These are phyloP conservation scores for Orthosia gracilis DNA, from an alignment of 2,888 invertebrate genomes.

Conservation along the genomic window DNA sequence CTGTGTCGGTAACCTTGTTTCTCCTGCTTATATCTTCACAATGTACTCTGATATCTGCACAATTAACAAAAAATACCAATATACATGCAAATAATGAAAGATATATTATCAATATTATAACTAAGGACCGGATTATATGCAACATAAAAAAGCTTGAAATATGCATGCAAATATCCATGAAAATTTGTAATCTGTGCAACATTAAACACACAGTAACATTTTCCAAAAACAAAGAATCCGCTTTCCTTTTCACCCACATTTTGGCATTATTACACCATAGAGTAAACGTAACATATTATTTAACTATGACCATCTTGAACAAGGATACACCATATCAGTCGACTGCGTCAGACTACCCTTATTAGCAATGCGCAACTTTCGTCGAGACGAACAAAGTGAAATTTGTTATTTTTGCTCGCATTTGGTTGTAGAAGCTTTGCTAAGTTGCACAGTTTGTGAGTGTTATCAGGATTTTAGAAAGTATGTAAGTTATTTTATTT, in stretches of 20 bases:
- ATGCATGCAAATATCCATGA: too few relatives aligned
- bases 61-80: not conserved
- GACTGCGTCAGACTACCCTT: slow-evolving; percentile 25
- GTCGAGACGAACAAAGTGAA: slow-evolving; percentile 37
- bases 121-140: too few relatives aligned
- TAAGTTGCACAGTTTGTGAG: slow-evolving; percentile 45
- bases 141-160: too few relatives aligned
- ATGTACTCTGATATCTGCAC: not conserved
- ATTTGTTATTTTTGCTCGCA: slow-evolving; percentile 61
- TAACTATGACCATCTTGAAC: slow-evolving; percentile 37
- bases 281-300: slow-evolving; percentile 31
- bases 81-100: not conserved
- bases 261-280: slow-evolving; percentile 9
- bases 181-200: too few relatives aligned
- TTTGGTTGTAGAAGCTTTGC: slow-evolving; percentile 56
- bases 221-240: not conserved
- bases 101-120: not conserved
- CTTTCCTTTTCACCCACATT: slow-evolving; percentile 10
- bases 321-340: slow-evolving; percentile 47
- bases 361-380: slow-evolving; percentile 50
- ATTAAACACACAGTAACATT: not conserved
- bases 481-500: slow-evolving; percentile 26
- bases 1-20: too few relatives aligned
- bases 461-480: slow-evolving; percentile 37
- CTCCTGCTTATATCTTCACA: too few relatives aligned